Evolutionary conservation across 1,140 invertebrate genomes (phyloP).

Genomic region (Aporrectodea caliginosa): DNA sequence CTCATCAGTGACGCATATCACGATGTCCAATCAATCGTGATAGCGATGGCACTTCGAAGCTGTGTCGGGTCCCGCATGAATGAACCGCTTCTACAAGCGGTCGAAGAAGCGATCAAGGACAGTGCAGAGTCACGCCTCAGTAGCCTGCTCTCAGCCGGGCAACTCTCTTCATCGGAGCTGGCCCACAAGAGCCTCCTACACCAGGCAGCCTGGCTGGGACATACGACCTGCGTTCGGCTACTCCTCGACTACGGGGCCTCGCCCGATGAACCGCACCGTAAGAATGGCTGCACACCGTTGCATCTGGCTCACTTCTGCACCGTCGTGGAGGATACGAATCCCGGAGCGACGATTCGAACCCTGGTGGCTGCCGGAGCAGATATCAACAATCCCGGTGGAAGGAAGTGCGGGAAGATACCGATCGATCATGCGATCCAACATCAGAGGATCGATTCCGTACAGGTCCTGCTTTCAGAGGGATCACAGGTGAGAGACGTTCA

Average conservation of each 20-base stretch:
- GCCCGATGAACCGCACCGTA: constrained; percentile 27
- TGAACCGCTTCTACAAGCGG: constrained; percentile 21
- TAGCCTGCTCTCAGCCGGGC: constrained; percentile 16
- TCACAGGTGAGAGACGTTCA: neutral
- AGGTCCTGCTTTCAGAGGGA: constrained; percentile 23
- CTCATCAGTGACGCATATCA: no score
- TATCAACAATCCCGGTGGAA: constrained; percentile 26
- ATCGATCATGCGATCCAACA: constrained; percentile 33
- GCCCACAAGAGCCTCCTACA: constrained; percentile 26
- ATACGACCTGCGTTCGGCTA: constrained; percentile 27
- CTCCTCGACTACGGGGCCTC: constrained; percentile 28
- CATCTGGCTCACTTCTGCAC: constrained; percentile 33
- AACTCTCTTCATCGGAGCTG: constrained; percentile 4
- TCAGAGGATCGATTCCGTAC: constrained; percentile 26
- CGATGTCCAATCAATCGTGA: no score
- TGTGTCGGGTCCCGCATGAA: constrained; percentile 26
- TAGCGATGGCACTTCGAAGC: neutral
- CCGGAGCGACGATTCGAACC: constrained; percentile 19
- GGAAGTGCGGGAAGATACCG: constrained; percentile 19
- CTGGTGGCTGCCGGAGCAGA: constrained; percentile 28
- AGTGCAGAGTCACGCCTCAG: constrained; percentile 18
- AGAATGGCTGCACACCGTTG: constrained; percentile 32
- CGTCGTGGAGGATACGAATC: constrained; percentile 27
- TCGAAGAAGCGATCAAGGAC: constrained; percentile 29
- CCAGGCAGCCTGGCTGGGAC: constrained; percentile 31